phyloP scores from a whole-genome alignment of 2,888 invertebrate genomes.

The Melanostoma scalare region DNA sequence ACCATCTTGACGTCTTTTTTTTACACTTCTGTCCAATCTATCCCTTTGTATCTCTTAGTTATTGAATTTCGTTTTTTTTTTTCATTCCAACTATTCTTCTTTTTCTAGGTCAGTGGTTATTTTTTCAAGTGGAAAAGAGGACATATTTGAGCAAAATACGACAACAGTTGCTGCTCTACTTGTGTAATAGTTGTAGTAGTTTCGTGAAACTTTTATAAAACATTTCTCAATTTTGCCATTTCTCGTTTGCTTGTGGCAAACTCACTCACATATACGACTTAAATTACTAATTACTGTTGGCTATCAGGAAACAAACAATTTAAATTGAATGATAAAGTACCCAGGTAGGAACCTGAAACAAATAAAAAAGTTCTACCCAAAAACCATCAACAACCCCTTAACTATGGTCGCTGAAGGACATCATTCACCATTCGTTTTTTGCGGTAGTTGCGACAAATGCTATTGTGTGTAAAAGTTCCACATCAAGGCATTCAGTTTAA shows the following conservation, averaged over 20 bases:
- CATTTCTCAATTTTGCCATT: slow-evolving; percentile 42
- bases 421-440: slow-evolving; percentile 13
- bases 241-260: slow-evolving; percentile 54
- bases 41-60: slow-evolving; percentile 10
- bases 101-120: slow-evolving; percentile 49
- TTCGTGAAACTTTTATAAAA: slow-evolving; percentile 54
- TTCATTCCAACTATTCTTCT: not conserved
- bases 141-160: slow-evolving; percentile 50
- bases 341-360: not conserved
- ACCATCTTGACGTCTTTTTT: slow-evolving; percentile 54
- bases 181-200: slow-evolving; percentile 31
- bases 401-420: slow-evolving; percentile 44
- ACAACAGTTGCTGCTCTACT: slow-evolving; percentile 34
- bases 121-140: slow-evolving; percentile 58
- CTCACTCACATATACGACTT: slow-evolving; percentile 50
- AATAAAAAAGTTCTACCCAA: slow-evolving; percentile 14
- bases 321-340: slow-evolving; percentile 62
- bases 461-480: slow-evolving; percentile 21
- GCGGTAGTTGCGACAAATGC: slow-evolving; percentile 16
- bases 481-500: slow-evolving; percentile 28
- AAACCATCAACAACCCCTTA: slow-evolving; percentile 18
- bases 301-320: slow-evolving; percentile 65
- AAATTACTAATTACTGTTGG: slow-evolving; percentile 69
- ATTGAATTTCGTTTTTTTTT: not conserved
- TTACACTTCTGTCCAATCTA: slow-evolving; percentile 15